Evolutionary conservation across 2,888 invertebrate genomes (phyloP).

Genomic region (Timema cristinae): DNA sequence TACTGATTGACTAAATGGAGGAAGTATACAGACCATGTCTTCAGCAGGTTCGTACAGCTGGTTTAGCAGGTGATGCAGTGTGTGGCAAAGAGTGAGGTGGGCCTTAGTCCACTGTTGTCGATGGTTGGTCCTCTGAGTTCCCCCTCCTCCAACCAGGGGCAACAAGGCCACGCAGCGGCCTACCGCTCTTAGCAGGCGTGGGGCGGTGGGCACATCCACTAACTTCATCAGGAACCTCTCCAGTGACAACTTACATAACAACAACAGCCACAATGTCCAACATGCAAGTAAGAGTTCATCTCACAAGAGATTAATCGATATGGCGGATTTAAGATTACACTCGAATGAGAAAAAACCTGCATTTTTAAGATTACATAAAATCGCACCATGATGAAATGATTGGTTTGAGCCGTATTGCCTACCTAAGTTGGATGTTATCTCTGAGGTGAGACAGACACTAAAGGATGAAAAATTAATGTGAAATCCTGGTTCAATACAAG

Average conservation of each 20-base stretch:
- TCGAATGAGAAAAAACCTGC: neutral
- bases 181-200: conserved; percentile 8
- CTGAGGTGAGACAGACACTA: too few species aligned
- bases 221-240: conserved; percentile 21
- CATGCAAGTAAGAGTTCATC: too few species aligned
- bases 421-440: too few species aligned
- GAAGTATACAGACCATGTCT: too few species aligned
- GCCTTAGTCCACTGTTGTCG: conserved; percentile 23
- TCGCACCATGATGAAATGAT: too few species aligned
- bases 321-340: neutral
- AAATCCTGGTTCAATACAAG: too few species aligned
- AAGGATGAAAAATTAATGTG: too few species aligned
- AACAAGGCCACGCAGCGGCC: conserved; percentile 25
- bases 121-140: conserved; percentile 22
- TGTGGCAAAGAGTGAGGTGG: conserved; percentile 17
- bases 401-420: too few species aligned
- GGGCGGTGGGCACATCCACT: conserved; percentile 15
- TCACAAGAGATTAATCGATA: too few species aligned
- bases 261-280: too few species aligned
- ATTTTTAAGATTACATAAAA: too few species aligned
- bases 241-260: neutral
- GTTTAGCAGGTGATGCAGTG: conserved; percentile 25
- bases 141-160: conserved; percentile 26
- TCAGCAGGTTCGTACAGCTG: conserved; percentile 7
- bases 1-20: too few species aligned